Evolutionary conservation across 2,113 vertebrate species (phyloP).

Genomic region (Ageneiosus marmoratus): DNA sequence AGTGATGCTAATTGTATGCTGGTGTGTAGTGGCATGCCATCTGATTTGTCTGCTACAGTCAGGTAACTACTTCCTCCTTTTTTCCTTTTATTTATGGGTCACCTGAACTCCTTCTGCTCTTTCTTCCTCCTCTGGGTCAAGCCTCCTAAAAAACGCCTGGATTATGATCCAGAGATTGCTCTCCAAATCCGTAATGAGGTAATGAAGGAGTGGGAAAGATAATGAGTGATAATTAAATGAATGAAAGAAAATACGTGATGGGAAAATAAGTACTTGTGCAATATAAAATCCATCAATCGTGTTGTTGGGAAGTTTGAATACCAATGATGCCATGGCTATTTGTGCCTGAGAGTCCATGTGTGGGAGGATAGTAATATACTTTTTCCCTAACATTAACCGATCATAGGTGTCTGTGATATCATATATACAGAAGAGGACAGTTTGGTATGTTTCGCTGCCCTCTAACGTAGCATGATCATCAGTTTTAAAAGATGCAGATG

Average conservation of each 20-base stretch:
- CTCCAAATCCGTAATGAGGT: slow-evolving; percentile 48
- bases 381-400: neutral
- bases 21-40: slow-evolving; percentile 26
- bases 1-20: slow-evolving; percentile 26
- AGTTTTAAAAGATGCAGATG: neutral
- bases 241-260: neutral
- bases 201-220: slow-evolving; percentile 28
- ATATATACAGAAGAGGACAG: neutral
- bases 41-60: slow-evolving; percentile 14
- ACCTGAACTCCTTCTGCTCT: slow-evolving; percentile 37
- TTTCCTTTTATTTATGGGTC: slow-evolving; percentile 48
- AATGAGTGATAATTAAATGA: neutral
- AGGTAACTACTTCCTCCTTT: slow-evolving; percentile 41
- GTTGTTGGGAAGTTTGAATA: neutral
- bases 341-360: neutral
- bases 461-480: neutral
- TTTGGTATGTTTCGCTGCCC: neutral
- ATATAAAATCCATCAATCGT: neutral
- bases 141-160: slow-evolving; percentile 60
- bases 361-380: neutral
- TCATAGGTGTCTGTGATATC: neutral
- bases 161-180: slow-evolving; percentile 56
- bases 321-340: neutral
- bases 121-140: slow-evolving; percentile 45
- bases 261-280: neutral